Evolutionary conservation across 2,888 invertebrate species (phyloP).

Genomic region (Brassicogethes aeneus): DNA sequence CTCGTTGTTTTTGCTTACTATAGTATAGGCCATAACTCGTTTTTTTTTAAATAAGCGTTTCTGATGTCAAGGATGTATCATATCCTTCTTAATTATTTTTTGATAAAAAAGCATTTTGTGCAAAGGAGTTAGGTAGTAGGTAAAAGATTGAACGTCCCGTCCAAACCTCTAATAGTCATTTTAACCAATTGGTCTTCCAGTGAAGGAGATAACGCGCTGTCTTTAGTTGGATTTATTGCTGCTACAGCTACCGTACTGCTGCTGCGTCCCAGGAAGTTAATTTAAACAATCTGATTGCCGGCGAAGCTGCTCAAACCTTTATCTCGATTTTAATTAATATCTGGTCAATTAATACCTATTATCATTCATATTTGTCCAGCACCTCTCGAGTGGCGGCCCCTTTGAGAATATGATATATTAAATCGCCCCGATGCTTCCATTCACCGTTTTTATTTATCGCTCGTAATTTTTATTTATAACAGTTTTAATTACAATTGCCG

Average conservation of each 20-base stretch:
- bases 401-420: not conserved
- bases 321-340: constrained; percentile 17
- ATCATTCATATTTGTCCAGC: constrained; percentile 18
- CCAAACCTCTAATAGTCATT: constrained; percentile 28
- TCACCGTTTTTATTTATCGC: not conserved
- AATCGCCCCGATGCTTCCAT: not conserved
- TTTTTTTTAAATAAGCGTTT: no score
- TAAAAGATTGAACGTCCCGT: constrained; percentile 3
- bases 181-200: constrained; percentile 28
- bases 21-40: no score
- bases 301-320: constrained; percentile 4
- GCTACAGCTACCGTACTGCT: constrained; percentile 22
- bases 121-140: not conserved
- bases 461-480: not conserved
- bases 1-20: no score
- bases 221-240: constrained; percentile 22
- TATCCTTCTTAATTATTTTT: no score
- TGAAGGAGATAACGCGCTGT: constrained; percentile 16
- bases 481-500: not conserved
- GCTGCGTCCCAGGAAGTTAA: constrained; percentile 16
- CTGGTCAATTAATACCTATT: constrained; percentile 18
- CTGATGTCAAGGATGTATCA: no score
- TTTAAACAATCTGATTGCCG: constrained; percentile 10
- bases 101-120: no score
- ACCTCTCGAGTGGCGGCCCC: constrained; percentile 8